Percentiles rank a stretch among this genome's conserved stretches.
These are phyloP conservation scores for Cydia fagiglandana DNA, from an alignment of 1,140 invertebrate species.

Conservation along the genomic window DNA sequence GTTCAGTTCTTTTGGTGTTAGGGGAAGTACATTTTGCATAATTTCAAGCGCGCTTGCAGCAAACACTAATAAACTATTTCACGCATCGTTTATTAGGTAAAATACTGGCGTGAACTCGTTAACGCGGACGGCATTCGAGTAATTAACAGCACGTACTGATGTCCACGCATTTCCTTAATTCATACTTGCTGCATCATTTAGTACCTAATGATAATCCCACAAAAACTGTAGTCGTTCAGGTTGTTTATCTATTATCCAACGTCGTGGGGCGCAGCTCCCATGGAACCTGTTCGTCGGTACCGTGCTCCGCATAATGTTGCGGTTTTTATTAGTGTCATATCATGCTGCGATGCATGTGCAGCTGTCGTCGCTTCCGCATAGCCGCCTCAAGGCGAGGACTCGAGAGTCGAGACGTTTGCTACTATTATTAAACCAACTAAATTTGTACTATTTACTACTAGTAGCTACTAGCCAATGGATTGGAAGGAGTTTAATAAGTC, in stretches of 20 bases:
- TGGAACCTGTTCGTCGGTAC: constrained; percentile 34
- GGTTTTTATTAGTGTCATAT: constrained; percentile 49
- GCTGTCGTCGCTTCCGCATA: constrained; percentile 66
- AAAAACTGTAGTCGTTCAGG: background rate
- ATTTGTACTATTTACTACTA: background rate
- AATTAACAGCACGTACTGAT: background rate
- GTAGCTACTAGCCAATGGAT: background rate
- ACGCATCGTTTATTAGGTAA: constrained; percentile 33
- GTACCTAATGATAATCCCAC: background rate
- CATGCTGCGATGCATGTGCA: constrained; percentile 54
- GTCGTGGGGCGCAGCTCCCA: background rate
- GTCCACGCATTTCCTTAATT: background rate
- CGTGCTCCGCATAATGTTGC: constrained; percentile 43
- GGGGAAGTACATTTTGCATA: constrained; percentile 43
- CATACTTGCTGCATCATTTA: background rate
- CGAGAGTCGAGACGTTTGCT: background rate
- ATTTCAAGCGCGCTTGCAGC: constrained; percentile 12
- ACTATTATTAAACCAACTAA: constrained; percentile 9
- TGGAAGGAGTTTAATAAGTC: background rate
- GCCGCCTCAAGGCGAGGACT: constrained; percentile 31
- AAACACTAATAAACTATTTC: background rate
- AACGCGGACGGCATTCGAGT: background rate
- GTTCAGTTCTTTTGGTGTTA: constrained; percentile 56
- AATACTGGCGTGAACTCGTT: background rate
- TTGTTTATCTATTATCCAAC: constrained; percentile 1